These are phyloP conservation scores for Caloenas nicobarica DNA, from an alignment of 2,113 vertebrate genomes.

Conservation along the genomic window DNA sequence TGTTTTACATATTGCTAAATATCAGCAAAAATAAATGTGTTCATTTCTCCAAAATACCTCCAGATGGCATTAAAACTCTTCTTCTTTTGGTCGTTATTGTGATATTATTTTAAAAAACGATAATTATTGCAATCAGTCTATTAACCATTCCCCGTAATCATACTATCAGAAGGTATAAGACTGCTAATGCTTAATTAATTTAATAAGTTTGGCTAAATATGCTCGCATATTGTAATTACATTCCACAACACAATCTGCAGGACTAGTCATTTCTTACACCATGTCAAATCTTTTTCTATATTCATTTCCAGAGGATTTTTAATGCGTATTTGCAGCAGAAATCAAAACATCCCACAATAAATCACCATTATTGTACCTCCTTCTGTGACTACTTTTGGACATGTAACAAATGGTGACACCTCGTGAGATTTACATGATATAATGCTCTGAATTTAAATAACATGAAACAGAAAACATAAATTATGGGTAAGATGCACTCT, in stretches of 20 bases:
- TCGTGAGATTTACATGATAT: constrained; percentile 37
- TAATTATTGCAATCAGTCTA: constrained; percentile 56
- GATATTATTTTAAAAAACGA: constrained; percentile 44
- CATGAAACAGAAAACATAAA: constrained; percentile 14
- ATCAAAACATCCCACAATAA: constrained; percentile 46
- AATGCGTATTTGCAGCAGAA: constrained; percentile 50
- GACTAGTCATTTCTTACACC: constrained; percentile 22
- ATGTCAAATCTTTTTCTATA: constrained; percentile 45
- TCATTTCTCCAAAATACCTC: constrained; percentile 76
- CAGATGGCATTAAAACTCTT: constrained; percentile 80
- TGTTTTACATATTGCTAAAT: constrained; percentile 43
- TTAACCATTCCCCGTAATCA: constrained; percentile 47
- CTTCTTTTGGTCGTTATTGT: constrained; percentile 31
- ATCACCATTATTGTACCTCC: constrained; percentile 45
- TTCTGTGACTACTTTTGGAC: constrained; percentile 54
- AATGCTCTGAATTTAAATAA: constrained; percentile 59
- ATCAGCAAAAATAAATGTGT: constrained; percentile 32
- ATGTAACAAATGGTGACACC: constrained; percentile 47
- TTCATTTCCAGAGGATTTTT: constrained; percentile 57
- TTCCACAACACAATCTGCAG: constrained; percentile 46
- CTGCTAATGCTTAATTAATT: constrained; percentile 45
- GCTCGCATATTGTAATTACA: constrained; percentile 28
- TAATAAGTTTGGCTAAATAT: constrained; percentile 46
- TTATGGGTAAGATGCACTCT: constrained; percentile 27
- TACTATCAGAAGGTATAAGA: constrained; percentile 44